Conservation (phyloP, 2,113 vertebrate species). For the Pangasianodon gigas region DNA sequence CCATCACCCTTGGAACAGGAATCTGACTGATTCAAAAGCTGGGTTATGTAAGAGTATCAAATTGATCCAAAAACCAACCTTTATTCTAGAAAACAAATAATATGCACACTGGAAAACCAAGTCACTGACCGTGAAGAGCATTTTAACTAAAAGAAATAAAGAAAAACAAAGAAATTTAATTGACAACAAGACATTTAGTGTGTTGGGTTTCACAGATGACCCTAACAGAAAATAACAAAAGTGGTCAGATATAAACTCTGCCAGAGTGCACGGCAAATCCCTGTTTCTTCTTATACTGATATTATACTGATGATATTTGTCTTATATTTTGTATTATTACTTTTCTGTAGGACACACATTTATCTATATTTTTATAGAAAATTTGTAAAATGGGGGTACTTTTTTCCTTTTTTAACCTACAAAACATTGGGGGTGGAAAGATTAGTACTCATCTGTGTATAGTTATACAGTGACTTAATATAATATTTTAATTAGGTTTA, state of each 20-base stretch:
- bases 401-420: neutral
- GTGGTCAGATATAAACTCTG: neutral
- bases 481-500: neutral
- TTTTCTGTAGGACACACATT: neutral
- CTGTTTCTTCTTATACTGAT: neutral
- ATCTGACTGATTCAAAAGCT: neutral
- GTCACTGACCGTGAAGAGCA: neutral
- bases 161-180: neutral
- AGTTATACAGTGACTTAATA: neutral
- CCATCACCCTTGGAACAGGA: slow-evolving; percentile 2
- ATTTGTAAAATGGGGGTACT: neutral
- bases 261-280: neutral
- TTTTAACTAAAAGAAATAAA: neutral
- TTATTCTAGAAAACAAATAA: neutral
- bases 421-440: neutral
- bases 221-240: neutral
- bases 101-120: neutral
- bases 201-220: neutral
- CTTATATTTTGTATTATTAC: neutral
- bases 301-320: neutral
- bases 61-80: slow-evolving; percentile 40
- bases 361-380: neutral
- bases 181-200: neutral
- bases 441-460: neutral
- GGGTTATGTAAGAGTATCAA: slow-evolving; percentile 47